phyloP scores from a whole-genome alignment of 64 coral and sea anemone genomes.

The Montipora efflorescens region DNA sequence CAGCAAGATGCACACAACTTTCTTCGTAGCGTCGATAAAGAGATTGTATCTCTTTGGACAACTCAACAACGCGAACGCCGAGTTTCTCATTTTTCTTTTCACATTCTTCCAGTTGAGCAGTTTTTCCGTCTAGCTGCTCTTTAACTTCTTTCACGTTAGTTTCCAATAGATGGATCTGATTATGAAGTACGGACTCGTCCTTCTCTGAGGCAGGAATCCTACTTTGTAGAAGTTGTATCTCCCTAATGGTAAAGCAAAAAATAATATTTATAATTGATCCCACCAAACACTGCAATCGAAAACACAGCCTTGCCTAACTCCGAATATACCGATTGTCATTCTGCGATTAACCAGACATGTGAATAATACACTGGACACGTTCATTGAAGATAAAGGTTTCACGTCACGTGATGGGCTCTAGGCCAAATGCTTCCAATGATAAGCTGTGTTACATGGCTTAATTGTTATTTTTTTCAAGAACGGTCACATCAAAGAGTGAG shows the following conservation, averaged over 20 bases:
- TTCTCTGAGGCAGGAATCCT: constrained; percentile 45
- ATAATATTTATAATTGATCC: too few relatives aligned
- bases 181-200: constrained; percentile 33
- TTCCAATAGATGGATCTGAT: constrained; percentile 30
- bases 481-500: background rate
- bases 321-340: too few relatives aligned
- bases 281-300: too few relatives aligned
- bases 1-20: background rate
- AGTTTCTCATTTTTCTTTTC: constrained; percentile 46
- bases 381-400: too few relatives aligned
- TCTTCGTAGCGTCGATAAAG: constrained; percentile 26
- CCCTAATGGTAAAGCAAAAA: background rate
- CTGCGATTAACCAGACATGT: background rate
- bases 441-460: too few relatives aligned
- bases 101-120: constrained; percentile 14
- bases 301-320: too few relatives aligned
- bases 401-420: too few relatives aligned
- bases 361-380: background rate
- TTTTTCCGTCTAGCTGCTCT: constrained; percentile 29
- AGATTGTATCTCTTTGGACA: constrained; percentile 35
- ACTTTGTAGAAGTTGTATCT: constrained; percentile 49
- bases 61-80: constrained; percentile 17
- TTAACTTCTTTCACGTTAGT: constrained; percentile 11
- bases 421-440: too few relatives aligned
- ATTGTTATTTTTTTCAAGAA: background rate